Evolutionary conservation across 2,113 vertebrate genomes (phyloP).

Genomic region (Chascanopsetta lugubris): DNA sequence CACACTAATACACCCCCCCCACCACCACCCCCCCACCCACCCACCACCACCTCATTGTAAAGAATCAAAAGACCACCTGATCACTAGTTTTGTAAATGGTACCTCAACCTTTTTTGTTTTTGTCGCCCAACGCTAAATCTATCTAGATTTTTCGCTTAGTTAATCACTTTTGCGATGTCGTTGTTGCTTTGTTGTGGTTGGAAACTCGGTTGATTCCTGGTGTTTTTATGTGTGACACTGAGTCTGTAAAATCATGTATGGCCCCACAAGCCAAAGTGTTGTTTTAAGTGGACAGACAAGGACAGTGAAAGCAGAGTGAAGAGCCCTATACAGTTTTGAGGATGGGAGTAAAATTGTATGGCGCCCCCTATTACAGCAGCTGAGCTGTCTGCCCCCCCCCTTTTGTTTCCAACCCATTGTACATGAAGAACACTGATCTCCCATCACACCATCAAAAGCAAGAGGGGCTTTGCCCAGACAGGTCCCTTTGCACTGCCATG

Average conservation of each 20-base stretch:
- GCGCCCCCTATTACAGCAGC: slow-evolving; percentile 38
- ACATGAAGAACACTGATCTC: slow-evolving; percentile 23
- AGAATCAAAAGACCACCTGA: slow-evolving; percentile 27
- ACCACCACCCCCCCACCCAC: background rate
- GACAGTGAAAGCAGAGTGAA: slow-evolving; percentile 20
- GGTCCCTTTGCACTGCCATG: slow-evolving; percentile 24
- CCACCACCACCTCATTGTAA: slow-evolving; percentile 3
- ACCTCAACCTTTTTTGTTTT: background rate
- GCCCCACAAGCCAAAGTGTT: background rate
- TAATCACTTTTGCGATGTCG: slow-evolving; percentile 2
- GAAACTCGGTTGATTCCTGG: background rate
- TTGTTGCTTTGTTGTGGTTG: slow-evolving; percentile 13
- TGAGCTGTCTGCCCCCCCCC: slow-evolving; percentile 41
- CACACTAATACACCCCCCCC: background rate
- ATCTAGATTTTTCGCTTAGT: slow-evolving; percentile 2
- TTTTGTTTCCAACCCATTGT: slow-evolving; percentile 41
- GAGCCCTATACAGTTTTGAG: slow-evolving; percentile 29
- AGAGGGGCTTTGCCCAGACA: slow-evolving; percentile 22
- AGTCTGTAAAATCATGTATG: slow-evolving; percentile 40
- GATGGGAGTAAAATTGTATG: slow-evolving; percentile 34
- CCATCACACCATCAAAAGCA: slow-evolving; percentile 24
- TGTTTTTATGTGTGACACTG: slow-evolving; percentile 7
- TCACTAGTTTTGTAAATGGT: background rate
- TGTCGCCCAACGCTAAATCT: background rate
- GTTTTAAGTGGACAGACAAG: slow-evolving; percentile 28